Evolutionary conservation across 37 sponge, comb jelly and placozoan genomes (phyloP), one percentile per base, ranked within the genome.

Genomic region (Lycopodina hypogea): DNA sequence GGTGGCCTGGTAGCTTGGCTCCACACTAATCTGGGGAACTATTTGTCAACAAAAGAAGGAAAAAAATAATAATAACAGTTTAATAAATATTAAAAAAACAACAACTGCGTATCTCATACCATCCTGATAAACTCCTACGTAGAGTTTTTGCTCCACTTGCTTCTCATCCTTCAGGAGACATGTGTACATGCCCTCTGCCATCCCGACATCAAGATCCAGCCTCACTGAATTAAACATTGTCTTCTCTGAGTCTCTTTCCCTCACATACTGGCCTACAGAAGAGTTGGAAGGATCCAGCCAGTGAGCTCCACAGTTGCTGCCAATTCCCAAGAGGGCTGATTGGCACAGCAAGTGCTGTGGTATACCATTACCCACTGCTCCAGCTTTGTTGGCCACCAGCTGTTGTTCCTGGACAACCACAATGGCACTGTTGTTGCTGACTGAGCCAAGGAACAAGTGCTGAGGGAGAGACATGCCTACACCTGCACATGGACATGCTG

Each of bases 351-450:
- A 4, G 2, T 45, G 53, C n/a, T 36, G 69, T 23, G n/a, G 35
- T 19, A 41, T 69, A 17, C 53, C 3, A 72, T 8, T 51, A 65
- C 32, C 32, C 22, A 33, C 33, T 28, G 26, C 65, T 65, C 32
- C 65, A n/a, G n/a, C n/a, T n/a, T n/a, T n/a, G 26, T 3, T 15
- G 0, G 22, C 32, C 65, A 28, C 17, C 65, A 29, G 30, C 65
- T 34, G 32, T 23, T 28, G 1, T n/a, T 72, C 14, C n/a, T 50
- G 23, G 32, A 1, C 26, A 8, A 72, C 30, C 23, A 50, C 32
- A 38, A 72, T 53, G 1, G 72, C 72, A 72, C 72, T 72, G 52
- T 72, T 72, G 42, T 72, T 72, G 53, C 26, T 28, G 41, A 72
- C 29, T 26, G 72, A 24, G 18, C 53, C 72, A 40, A 18, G 59